Evolutionary conservation across 1,140 invertebrate species (phyloP), one percentile per base, ranked within the genome.

Genomic region (Saccostrea echinata): DNA sequence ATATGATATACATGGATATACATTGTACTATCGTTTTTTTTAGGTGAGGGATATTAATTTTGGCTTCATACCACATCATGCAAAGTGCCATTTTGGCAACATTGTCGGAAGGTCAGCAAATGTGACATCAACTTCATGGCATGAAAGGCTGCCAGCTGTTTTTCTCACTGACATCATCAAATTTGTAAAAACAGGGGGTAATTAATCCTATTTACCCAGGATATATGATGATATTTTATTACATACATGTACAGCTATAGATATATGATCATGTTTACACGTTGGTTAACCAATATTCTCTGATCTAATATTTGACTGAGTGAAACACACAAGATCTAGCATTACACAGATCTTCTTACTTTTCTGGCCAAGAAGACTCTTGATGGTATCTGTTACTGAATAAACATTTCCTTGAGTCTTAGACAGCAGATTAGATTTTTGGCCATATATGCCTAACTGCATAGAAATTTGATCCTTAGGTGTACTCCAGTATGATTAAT

Each of bases 251-350:
- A 71, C 16, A 33, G 24, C n/a, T 30, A 71, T 30, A 12, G 68
- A 27, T 71, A 16, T 71, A 33, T 30, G 24, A 71, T 71, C 55
- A 30, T 71, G 30, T 71, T 71, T 33, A 27, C 68, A 71, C 1
- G 68, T 71, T 71, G 68, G 68, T 71, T 71, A 71, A 71, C 68
- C 68, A 71, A 16, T n/a, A n/a, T 71, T 71, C 68, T 71, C n/a
- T 27, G 27, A 30, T 27, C 68, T 24, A 71, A 12, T 71, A 71
- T 71, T 71, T 71, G 16, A n/a, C 0, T 33, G 30, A 33, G 9
- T 33, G 30, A 71, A 30, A 33, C 12, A 27, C 27, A 71, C 9
- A 35, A 30, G 30, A 71, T 71, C 24, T 71, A 71, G 30, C 68
- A 30, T 30, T 13, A 71, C 68, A 30, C 8, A 27, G 13, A 16